These are phyloP conservation scores for Pseudococcus jackbeardsleyi DNA, from an alignment of 2,888 invertebrate genomes.

Conservation along the genomic window DNA sequence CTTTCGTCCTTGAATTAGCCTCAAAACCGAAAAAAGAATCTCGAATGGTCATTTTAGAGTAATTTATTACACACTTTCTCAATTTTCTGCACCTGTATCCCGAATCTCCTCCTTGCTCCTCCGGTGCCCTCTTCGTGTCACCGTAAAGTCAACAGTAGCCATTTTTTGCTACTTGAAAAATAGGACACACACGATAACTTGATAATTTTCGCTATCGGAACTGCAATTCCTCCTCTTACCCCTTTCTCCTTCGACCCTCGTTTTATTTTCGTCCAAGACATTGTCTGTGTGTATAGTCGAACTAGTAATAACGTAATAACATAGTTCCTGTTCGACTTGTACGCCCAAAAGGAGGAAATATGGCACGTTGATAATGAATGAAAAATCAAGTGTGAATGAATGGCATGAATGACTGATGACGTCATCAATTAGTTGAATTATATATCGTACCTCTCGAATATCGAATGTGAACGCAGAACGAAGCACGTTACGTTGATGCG, in stretches of 20 bases:
- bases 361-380: conserved; percentile 55
- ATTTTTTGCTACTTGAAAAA: not conserved
- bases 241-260: not conserved
- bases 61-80: not conserved
- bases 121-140: not conserved
- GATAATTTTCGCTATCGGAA: too few relatives aligned
- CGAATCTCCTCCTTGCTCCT: not conserved
- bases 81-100: not conserved
- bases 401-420: conserved; percentile 59
- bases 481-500: not conserved
- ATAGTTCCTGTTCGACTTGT: conserved; percentile 49
- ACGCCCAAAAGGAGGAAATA: conserved; percentile 55
- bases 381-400: conserved; percentile 54
- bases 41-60: not conserved
- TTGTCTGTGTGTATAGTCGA: not conserved
- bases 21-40: not conserved
- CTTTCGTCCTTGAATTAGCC: not conserved
- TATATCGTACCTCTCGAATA: conserved; percentile 41
- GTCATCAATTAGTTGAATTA: conserved; percentile 57
- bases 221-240: not conserved
- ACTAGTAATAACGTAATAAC: conserved; percentile 36
- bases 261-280: conserved; percentile 18
- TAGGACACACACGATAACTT: too few relatives aligned
- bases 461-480: not conserved
- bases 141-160: not conserved